Percentiles rank a stretch among this genome's conserved stretches.
Evolutionary conservation across 2,797 vertebrate species (phyloP).

Genomic region (Simalia tracyae): DNA sequence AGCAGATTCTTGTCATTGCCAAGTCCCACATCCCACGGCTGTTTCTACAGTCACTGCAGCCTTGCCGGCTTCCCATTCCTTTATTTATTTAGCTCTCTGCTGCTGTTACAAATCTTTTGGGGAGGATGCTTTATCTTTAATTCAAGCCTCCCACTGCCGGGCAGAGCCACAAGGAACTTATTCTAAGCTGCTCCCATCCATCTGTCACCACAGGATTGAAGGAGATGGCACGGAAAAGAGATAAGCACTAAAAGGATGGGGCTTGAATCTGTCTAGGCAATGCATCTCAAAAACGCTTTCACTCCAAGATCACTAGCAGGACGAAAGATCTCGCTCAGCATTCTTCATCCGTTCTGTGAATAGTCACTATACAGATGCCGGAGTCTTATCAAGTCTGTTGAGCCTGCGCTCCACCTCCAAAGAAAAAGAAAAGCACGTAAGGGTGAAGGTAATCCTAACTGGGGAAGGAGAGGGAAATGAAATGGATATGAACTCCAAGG

Average conservation of each 20-base stretch:
- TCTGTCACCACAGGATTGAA: not conserved
- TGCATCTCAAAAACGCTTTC: not conserved
- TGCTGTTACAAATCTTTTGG: slow-evolving; percentile 20
- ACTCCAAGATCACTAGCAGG: not conserved
- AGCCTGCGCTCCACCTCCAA: not conserved
- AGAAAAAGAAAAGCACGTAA: not conserved
- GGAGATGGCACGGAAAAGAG: not conserved
- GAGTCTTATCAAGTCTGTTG: not conserved
- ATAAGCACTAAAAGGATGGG: not conserved
- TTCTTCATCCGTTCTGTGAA: too few species aligned
- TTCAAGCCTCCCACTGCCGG: slow-evolving; percentile 4
- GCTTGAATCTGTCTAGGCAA: not conserved
- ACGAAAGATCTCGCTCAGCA: not conserved
- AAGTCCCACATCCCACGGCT: slow-evolving; percentile 22
- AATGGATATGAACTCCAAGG: not conserved
- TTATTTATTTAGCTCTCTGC: slow-evolving; percentile 27
- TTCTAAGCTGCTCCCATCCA: not conserved
- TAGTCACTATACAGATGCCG: not conserved
- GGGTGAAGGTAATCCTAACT: not conserved
- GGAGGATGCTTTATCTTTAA: slow-evolving; percentile 22
- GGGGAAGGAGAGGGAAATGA: not conserved
- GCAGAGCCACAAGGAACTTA: not conserved
- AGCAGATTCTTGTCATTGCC: slow-evolving; percentile 18
- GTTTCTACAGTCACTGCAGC: slow-evolving; percentile 11
- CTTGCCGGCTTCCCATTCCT: not conserved